Base-by-base conservation (phyloP, 2,797 vertebrate species). In the Toxotes lorentzi region DNA sequence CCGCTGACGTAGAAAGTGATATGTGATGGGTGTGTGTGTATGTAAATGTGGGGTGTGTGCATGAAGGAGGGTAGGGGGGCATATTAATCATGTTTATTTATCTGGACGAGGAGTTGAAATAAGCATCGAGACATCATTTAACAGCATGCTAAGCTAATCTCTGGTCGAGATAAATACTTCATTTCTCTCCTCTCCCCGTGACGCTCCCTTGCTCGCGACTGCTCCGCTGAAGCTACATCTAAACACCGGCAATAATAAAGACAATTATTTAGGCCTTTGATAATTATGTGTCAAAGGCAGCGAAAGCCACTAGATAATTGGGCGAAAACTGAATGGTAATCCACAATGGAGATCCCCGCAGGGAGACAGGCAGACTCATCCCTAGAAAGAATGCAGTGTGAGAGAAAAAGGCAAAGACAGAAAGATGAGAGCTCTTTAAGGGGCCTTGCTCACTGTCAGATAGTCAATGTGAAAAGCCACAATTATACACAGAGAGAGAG, bases 251-350 rank as follows among this genome's bases (percentile, higher is more conserved):
- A 94, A 95, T 93, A 95, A 94, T 94, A 94, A 94, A 94, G 93
- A 95, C 93, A 95, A 94, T 95, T 95, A 95, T 95, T 95, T 95
- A 95, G 94, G 93, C 92, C 93, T 95, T 95, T 95, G 94, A 95
- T 96, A 95, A 96, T 95, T 95, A 94, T 91, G 93, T 95, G 95
- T 96, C 95, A 95, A 95, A 95, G 93, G 89, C 93, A 95, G 92
- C 85, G 84, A 94, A 94, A 94, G 93, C 93, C 94, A 94, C 93
- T 89, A 94, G 95, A 95, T 95, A 96, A 96, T 96, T 95, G 94
- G 94, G 91, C 88, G 84, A 94, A 94, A 94, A 94, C 92, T 94
- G 91, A 95, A 95, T 94, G 88, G 92, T 94, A 95, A 94, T 94
- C 93, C 94, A 95, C 94, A 95, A 95, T 94, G 86, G 91, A 89